These are phyloP conservation scores for Pogonocherus hispidulus DNA, from an alignment of 2,888 invertebrate genomes.

Conservation along the genomic window DNA sequence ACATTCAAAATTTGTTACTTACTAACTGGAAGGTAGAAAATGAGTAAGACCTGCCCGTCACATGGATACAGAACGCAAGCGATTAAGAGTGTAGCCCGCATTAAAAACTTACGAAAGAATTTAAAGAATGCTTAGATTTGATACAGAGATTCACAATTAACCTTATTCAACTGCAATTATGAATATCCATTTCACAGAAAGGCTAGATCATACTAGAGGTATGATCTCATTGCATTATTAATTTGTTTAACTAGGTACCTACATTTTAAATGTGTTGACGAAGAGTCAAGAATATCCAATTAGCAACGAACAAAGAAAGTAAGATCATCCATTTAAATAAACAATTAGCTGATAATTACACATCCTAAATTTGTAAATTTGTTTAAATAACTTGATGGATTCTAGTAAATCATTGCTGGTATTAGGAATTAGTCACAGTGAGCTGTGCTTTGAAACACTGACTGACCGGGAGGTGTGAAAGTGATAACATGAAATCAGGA, in stretches of 20 bases:
- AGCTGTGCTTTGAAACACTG: neutral
- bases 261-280: neutral
- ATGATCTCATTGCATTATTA: neutral
- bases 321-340: neutral
- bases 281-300: neutral
- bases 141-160: neutral
- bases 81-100: too few relatives aligned
- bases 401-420: neutral
- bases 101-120: too few relatives aligned
- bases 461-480: neutral
- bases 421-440: neutral
- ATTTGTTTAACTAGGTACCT: neutral
- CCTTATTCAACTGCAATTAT: neutral
- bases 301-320: neutral
- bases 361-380: too few relatives aligned
- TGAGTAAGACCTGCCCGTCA: too few relatives aligned
- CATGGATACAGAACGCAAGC: too few relatives aligned
- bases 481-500: neutral
- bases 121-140: too few relatives aligned
- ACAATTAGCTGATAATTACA: neutral
- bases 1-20: conserved; percentile 17
- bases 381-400: neutral
- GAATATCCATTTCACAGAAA: neutral
- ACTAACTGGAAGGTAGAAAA: conserved; percentile 1
- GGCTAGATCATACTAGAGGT: neutral